A percentile compares a stretch with the other conserved stretches of the same genome.
These are phyloP conservation scores for Yponomeuta malinellus DNA, from an alignment of 2,888 invertebrate species.

Conservation along the genomic window DNA sequence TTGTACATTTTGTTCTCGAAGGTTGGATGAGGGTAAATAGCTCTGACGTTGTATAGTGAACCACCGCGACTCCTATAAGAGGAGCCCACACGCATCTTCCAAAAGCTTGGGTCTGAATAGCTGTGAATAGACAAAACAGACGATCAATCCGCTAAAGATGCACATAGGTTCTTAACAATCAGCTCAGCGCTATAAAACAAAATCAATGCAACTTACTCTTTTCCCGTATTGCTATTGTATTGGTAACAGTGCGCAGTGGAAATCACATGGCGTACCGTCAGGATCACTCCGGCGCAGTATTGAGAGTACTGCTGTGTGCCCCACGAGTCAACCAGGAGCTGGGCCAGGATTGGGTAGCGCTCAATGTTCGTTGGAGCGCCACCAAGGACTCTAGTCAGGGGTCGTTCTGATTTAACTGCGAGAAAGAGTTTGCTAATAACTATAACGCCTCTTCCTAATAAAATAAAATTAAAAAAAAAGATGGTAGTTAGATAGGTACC, in stretches of 20 bases:
- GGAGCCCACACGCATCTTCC: conserved; percentile 61
- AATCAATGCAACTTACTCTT: conserved; percentile 41
- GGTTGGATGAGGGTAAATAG: conserved; percentile 43
- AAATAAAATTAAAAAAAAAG: no score
- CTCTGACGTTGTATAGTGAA: conserved; percentile 45
- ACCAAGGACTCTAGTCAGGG: conserved; percentile 45
- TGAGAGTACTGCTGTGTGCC: conserved; percentile 51
- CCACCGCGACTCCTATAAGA: conserved; percentile 54
- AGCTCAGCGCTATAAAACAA: no score
- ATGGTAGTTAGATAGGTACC: no score
- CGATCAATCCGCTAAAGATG: no score
- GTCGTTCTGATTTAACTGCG: neutral
- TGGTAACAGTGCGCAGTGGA: conserved; percentile 66
- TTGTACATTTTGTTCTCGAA: conserved; percentile 55
- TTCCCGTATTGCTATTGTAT: conserved; percentile 46
- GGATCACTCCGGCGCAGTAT: conserved; percentile 60
- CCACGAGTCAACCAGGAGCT: conserved; percentile 56
- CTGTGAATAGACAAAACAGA: conserved; percentile 31
- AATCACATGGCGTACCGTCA: conserved; percentile 57
- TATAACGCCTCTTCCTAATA: no score
- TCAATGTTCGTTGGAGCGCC: conserved; percentile 54
- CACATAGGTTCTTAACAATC: no score
- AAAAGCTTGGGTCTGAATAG: conserved; percentile 49
- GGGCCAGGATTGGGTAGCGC: conserved; percentile 54
- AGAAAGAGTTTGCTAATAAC: neutral